Evolutionary conservation across 2,113 vertebrate genomes (phyloP), one percentile per base, ranked within the genome.

Genomic region (Vireo altiloquus): DNA sequence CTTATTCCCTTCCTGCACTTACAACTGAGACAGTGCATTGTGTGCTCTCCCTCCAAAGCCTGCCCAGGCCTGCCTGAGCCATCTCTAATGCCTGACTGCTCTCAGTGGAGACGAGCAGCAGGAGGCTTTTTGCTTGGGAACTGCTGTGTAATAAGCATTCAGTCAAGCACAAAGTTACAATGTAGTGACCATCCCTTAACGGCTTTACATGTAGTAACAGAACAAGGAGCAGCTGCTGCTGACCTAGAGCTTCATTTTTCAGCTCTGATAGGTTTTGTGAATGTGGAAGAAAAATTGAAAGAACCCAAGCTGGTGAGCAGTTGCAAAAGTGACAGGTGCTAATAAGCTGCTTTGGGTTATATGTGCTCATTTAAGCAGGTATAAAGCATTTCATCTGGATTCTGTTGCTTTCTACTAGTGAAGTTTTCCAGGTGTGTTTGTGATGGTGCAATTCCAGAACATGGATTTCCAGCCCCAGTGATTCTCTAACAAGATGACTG

Each of bases 131-230:
- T 83, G 54, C 72, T 76, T 24, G 31, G 27, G 64, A 84, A 6
- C n/a, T 77, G 33, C 68, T 35, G 3, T 65, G 46, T 77, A 37
- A 61, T 30, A 49, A 56, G 31, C 42, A 3, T 22, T 40, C 59
- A 69, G 49, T 64, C 53, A 31, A 81, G 37, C 71, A 69, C 64
- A 47, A 37, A 35, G 33, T 33, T 86, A 4, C 2, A 2, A 13
- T 20, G 66, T 65, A n/a, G 66, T 60, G 56, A 44, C 56, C 24
- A 17, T 76, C 40, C 49, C 37, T 68, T 69, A 30, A 39, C 2
- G 2, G 46, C n/a, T 86, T 72, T 47, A 4, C 1, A 0, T 4
- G 1, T 30, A 12, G 33, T 28, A 20, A 25, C 15, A 46, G 76
- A 63, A 49, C 17, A 21, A 57, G 33, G 82, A 59, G 59, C 57